Percentiles rank a stretch among this genome's conserved stretches.
phyloP scores from a whole-genome alignment of 2,113 vertebrate species.

The Bubo bubo region DNA sequence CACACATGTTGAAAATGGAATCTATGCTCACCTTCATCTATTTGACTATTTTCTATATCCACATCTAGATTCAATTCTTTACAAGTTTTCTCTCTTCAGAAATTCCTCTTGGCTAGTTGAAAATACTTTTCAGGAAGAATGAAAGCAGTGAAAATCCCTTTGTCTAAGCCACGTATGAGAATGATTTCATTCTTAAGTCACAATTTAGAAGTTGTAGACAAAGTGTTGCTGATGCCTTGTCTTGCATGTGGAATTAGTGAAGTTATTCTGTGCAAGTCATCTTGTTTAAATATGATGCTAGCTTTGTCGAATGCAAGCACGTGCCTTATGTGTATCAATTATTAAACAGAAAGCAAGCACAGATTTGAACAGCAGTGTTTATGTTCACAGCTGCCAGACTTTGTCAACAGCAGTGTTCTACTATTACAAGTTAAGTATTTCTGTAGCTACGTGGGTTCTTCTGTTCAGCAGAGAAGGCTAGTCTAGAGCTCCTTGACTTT shows the following conservation, averaged over 20 bases:
- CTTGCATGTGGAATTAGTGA: background rate
- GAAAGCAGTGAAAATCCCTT: background rate
- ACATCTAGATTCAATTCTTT: background rate
- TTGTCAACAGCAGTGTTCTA: background rate
- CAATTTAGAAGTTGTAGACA: background rate
- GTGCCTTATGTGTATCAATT: background rate
- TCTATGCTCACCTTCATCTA: background rate
- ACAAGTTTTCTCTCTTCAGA: background rate
- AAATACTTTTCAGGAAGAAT: background rate
- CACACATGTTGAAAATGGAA: background rate
- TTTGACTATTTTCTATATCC: background rate
- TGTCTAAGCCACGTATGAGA: background rate
- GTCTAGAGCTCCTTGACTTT: background rate
- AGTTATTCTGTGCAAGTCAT: background rate
- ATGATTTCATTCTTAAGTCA: background rate
- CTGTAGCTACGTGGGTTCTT: background rate
- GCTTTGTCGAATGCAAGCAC: background rate
- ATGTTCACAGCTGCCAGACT: background rate
- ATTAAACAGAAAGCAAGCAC: slow-evolving; percentile 51
- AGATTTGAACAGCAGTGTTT: background rate
- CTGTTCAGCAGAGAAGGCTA: background rate
- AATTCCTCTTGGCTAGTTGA: background rate
- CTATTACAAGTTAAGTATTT: slow-evolving; percentile 2
- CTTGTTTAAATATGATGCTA: background rate
- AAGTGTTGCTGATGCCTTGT: background rate